Conservation (phyloP, 1,140 invertebrate species). For the Eupeodes corollae region DNA sequence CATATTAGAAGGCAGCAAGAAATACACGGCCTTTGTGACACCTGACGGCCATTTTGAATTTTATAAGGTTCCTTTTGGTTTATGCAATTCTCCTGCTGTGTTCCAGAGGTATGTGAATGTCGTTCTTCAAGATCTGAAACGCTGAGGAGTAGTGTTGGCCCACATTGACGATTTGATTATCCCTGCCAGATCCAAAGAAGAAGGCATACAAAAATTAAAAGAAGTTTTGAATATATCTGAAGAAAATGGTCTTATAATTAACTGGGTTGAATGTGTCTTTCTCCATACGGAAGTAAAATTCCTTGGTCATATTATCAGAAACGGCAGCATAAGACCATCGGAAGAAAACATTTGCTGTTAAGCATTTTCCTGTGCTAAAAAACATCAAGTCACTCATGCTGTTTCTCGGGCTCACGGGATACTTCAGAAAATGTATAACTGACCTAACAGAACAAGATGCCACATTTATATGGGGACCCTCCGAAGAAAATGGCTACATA, state of each 20-base stretch:
- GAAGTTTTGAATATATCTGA: constrained; percentile 15
- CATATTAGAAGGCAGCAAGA: constrained; percentile 9
- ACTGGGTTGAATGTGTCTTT: constrained; percentile 33
- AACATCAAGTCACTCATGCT: constrained; percentile 1
- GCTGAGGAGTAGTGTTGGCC: constrained; percentile 5
- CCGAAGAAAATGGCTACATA: not conserved
- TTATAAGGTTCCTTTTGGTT: constrained; percentile 7
- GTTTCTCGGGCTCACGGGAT: constrained; percentile 4
- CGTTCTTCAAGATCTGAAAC: constrained; percentile 4
- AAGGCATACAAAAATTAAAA: constrained; percentile 14
- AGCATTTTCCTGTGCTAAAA: constrained; percentile 16
- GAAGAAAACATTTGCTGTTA: constrained; percentile 22
- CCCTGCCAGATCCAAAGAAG: not conserved
- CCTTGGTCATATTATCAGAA: constrained; percentile 16
- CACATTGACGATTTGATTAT: constrained; percentile 12
- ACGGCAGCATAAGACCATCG: constrained; percentile 18
- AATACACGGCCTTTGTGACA: constrained; percentile 10
- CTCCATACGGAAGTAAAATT: constrained; percentile 22
- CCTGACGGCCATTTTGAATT: constrained; percentile 8
- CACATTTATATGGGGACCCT: not conserved
- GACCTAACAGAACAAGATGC: not conserved
- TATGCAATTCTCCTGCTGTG: constrained; percentile 21
- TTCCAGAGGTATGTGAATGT: constrained; percentile 36
- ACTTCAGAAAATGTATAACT: constrained; percentile 5
- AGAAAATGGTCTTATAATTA: constrained; percentile 28